A percentile compares a stretch with the other conserved stretches of the same genome.
Evolutionary conservation across 2,888 invertebrate species (phyloP).

Genomic region (Epistrophe eligans): DNA sequence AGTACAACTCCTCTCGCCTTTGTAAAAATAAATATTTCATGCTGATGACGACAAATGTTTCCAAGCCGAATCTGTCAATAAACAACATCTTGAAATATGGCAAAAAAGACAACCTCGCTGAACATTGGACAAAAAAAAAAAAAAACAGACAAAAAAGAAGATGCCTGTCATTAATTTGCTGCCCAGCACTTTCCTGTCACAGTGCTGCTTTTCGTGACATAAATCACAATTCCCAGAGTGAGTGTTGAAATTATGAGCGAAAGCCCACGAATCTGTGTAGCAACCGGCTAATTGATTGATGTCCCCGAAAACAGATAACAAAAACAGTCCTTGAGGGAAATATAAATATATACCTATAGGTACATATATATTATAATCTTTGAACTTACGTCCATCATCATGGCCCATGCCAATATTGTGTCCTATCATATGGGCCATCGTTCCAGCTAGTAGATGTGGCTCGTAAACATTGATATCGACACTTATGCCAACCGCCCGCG

Average conservation of each 20-base stretch:
- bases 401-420: slow-evolving; percentile 99
- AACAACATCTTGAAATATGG: slow-evolving; percentile 56
- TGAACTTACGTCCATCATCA: slow-evolving; percentile 92
- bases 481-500: slow-evolving; percentile 96
- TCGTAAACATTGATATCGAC: slow-evolving; percentile 97
- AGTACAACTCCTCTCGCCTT: not conserved
- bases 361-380: slow-evolving; percentile 48
- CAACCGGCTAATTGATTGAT: slow-evolving; percentile 72
- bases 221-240: slow-evolving; percentile 45
- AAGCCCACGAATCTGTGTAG: slow-evolving; percentile 49
- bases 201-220: slow-evolving; percentile 37
- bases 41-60: slow-evolving; percentile 58
- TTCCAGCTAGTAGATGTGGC: slow-evolving; percentile 96
- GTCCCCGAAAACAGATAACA: slow-evolving; percentile 29
- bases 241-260: slow-evolving; percentile 31
- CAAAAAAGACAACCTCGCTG: not conserved
- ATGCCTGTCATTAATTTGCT: slow-evolving; percentile 63
- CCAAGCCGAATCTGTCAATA: slow-evolving; percentile 61
- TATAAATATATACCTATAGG: not conserved
- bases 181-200: slow-evolving; percentile 7
- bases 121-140: slow-evolving; percentile 1
- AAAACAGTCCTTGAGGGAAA: slow-evolving; percentile 26
- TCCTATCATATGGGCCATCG: slow-evolving; percentile 99
- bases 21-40: slow-evolving; percentile 46
- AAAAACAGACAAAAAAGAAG: slow-evolving; percentile 9